Conservation (phyloP, 2,113 vertebrate genomes). For the Entelurus aequoreus region DNA sequence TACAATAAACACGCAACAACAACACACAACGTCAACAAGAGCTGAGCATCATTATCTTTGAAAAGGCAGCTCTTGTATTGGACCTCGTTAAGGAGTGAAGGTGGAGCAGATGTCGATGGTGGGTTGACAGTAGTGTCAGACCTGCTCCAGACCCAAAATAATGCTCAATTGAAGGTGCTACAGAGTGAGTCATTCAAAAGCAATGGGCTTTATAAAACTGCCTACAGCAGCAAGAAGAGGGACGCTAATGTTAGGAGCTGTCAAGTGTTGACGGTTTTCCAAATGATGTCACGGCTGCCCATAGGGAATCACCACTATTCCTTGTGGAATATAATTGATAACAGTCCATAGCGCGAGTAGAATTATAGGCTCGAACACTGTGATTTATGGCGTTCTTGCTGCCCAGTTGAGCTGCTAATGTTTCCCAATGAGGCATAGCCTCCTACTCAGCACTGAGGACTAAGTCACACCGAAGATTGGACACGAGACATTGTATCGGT, state of each 20-base stretch:
- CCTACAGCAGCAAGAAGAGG: not conserved
- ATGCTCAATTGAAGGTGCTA: not conserved
- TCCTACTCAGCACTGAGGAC: conserved; percentile 52
- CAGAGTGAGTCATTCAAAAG: conserved; percentile 1
- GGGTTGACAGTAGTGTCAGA: no score
- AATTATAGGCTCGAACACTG: conserved; percentile 31
- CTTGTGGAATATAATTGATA: conserved; percentile 35
- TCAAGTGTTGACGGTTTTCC: conserved; percentile 12
- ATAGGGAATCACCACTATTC: conserved; percentile 30
- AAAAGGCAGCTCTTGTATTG: not conserved
- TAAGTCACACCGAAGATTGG: conserved; percentile 40
- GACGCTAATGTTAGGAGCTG: conserved; percentile 14
- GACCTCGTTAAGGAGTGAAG: not conserved
- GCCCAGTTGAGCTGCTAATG: conserved; percentile 66
- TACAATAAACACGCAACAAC: no score
- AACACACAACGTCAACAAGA: not conserved
- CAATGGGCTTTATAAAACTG: not conserved
- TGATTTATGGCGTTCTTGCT: conserved; percentile 66
- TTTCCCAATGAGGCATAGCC: conserved; percentile 63
- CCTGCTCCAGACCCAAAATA: not conserved
- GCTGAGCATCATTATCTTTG: not conserved
- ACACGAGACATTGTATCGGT: conserved; percentile 33
- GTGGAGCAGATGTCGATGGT: not conserved
- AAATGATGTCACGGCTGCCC: conserved; percentile 1
- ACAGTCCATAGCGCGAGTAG: conserved; percentile 20